Percentiles rank a stretch among this genome's conserved stretches.
Evolutionary conservation across 2,113 vertebrate genomes (phyloP).

Genomic region (Ptychochromis oligacanthus): DNA sequence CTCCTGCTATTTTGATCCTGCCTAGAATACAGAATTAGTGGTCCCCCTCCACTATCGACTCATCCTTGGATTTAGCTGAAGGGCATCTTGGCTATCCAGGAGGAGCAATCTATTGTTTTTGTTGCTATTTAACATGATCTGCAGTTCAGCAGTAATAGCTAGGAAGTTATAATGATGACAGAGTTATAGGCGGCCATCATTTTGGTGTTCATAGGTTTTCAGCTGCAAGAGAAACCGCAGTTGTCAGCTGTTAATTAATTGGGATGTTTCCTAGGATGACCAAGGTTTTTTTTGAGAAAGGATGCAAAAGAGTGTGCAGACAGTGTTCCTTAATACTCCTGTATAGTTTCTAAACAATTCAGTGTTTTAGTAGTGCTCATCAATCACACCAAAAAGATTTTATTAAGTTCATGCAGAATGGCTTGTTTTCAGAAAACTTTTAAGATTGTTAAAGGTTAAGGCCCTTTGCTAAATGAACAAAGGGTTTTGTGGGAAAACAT

Average conservation of each 20-base stretch:
- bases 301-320: neutral
- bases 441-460: neutral
- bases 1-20: slow-evolving; percentile 86
- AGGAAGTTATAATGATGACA: slow-evolving; percentile 48
- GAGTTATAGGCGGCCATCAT: slow-evolving; percentile 14
- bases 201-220: slow-evolving; percentile 38
- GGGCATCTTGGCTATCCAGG: slow-evolving; percentile 81
- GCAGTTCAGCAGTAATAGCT: slow-evolving; percentile 31
- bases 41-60: slow-evolving; percentile 55
- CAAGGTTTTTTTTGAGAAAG: neutral
- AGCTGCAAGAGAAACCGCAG: neutral
- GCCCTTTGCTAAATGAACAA: neutral
- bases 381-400: neutral
- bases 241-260: slow-evolving; percentile 5
- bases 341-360: neutral
- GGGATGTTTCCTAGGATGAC: neutral
- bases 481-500: neutral
- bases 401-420: neutral
- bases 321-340: neutral
- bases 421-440: neutral
- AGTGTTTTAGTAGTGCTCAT: neutral
- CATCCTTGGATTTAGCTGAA: slow-evolving; percentile 85
- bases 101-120: slow-evolving; percentile 73
- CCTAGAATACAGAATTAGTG: slow-evolving; percentile 86
- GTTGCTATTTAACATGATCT: slow-evolving; percentile 45